These are phyloP conservation scores for Tauraco erythrolophus DNA, from an alignment of 2,113 vertebrate species.

Conservation along the genomic window DNA sequence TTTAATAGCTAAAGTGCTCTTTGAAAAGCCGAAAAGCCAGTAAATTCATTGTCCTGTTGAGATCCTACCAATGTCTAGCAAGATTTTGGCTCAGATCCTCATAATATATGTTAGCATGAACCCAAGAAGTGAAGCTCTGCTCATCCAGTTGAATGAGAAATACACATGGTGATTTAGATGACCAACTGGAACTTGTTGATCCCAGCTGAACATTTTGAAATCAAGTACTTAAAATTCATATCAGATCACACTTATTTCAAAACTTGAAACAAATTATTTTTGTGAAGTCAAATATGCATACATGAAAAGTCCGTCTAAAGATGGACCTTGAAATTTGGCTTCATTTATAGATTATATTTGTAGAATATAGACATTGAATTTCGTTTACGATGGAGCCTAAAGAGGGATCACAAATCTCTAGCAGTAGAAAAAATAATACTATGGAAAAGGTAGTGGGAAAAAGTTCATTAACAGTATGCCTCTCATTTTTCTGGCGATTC, in stretches of 20 bases:
- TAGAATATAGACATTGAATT: not conserved
- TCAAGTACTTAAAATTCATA: not conserved
- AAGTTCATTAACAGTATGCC: not conserved
- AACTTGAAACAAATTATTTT: not conserved
- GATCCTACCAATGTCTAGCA: not conserved
- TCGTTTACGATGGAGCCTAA: not conserved
- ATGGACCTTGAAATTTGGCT: not conserved
- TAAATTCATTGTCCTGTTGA: not conserved
- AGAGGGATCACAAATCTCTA: not conserved
- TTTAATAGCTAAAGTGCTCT: not conserved
- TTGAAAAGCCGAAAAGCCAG: not conserved
- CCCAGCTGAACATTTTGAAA: not conserved
- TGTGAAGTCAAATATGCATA: not conserved
- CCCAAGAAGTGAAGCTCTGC: accelerated
- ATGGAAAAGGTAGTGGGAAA: not conserved
- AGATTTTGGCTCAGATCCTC: not conserved
- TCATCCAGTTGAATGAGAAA: not conserved
- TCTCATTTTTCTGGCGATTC: not conserved
- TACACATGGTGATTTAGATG: not conserved
- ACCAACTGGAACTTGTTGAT: not conserved
- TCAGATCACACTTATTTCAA: not conserved
- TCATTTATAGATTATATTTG: not conserved
- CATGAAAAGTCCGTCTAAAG: accelerated
- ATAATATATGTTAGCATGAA: not conserved
- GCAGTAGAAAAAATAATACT: not conserved